phyloP scores from a whole-genome alignment of 64 coral and sea anemone genomes.

The Exaiptasia diaphana region DNA sequence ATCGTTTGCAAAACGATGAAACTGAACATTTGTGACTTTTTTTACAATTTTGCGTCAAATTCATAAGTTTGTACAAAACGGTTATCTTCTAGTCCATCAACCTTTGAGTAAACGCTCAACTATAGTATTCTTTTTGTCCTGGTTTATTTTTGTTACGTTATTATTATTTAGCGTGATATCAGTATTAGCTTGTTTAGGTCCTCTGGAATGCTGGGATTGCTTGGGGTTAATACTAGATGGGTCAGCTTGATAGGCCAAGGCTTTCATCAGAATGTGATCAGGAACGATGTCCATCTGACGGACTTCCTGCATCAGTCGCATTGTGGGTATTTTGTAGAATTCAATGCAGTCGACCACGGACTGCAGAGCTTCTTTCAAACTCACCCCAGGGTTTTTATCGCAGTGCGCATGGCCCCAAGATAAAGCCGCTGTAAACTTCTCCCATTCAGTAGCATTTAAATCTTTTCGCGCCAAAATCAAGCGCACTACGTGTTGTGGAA shows the following conservation, averaged over 20 bases:
- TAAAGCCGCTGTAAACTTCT: conserved; percentile 52
- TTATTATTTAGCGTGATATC: too few species aligned
- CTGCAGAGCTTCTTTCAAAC: conserved; percentile 32
- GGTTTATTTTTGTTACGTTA: too few species aligned
- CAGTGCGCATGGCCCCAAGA: conserved; percentile 50
- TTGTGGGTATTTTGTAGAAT: conserved; percentile 56
- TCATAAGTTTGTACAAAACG: too few species aligned
- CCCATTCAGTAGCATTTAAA: conserved; percentile 44
- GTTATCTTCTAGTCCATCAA: too few species aligned
- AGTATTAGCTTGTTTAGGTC: too few species aligned
- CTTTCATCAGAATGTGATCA: conserved; percentile 43
- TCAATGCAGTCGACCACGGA: conserved; percentile 63
- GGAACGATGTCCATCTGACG: conserved; percentile 48
- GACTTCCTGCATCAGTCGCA: conserved; percentile 50
- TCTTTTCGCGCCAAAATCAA: conserved; percentile 44
- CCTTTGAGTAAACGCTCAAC: too few species aligned
- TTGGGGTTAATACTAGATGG: conserved; percentile 21
- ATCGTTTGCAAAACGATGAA: too few species aligned
- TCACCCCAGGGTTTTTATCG: not conserved
- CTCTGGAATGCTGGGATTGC: not conserved
- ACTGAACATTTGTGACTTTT: too few species aligned
- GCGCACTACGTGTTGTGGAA: conserved; percentile 47
- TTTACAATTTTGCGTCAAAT: too few species aligned
- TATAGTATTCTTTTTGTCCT: too few species aligned
- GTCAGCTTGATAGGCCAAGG: conserved; percentile 60